Percentiles rank a stretch among this genome's conserved stretches.
phyloP scores from a whole-genome alignment of 2,888 invertebrate genomes.

The Amphipyra tragopoginis region DNA sequence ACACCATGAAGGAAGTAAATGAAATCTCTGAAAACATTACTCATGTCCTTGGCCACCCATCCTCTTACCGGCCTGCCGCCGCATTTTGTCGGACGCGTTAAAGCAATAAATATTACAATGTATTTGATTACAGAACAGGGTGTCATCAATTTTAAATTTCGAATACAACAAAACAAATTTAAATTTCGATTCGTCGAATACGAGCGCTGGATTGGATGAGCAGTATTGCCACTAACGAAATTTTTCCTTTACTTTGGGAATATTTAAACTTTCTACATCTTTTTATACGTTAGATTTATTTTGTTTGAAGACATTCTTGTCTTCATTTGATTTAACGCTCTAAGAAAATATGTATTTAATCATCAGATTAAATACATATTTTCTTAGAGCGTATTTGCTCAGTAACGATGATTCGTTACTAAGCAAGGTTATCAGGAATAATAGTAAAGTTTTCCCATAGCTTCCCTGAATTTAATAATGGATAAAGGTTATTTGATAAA shows the following conservation, averaged over 20 bases:
- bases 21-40: background rate
- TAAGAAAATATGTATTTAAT: no score
- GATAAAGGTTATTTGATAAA: no score
- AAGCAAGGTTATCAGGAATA: no score
- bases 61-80: slow-evolving; percentile 2
- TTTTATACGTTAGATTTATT: no score
- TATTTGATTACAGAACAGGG: slow-evolving; percentile 59
- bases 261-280: no score
- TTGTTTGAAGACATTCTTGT: no score
- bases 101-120: slow-evolving; percentile 56
- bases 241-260: background rate
- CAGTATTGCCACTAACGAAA: slow-evolving; percentile 23
- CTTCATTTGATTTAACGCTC: no score
- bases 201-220: slow-evolving; percentile 36
- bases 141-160: slow-evolving; percentile 62
- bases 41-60: slow-evolving; percentile 35
- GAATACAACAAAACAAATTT: slow-evolving; percentile 52
- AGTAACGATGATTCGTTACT: no score
- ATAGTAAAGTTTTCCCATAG: no score
- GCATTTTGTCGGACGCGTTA: slow-evolving; percentile 22
- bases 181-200: slow-evolving; percentile 48
- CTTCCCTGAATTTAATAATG: no score
- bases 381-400: no score
- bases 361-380: no score
- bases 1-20: background rate